Base-by-base conservation (phyloP, 2,888 invertebrate genomes). In the Brenthis hecate region DNA sequence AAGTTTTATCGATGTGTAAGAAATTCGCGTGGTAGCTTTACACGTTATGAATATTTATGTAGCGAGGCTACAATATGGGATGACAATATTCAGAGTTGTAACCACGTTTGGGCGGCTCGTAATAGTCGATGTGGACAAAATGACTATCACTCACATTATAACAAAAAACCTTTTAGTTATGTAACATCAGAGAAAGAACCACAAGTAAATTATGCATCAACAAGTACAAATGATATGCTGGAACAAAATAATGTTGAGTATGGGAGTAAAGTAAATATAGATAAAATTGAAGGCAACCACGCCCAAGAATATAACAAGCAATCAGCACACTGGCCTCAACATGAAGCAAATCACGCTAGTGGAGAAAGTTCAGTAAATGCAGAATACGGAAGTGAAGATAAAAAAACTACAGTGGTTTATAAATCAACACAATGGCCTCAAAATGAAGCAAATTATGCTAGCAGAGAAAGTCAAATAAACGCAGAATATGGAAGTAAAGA, bases 21-120 rank as follows among this genome's bases (percentile, higher is more conserved):
- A 57, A 94, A 94, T 79, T 94, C 94, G 36, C 87, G 93, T 57
- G 94, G 94, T 70, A 93, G 94, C 8, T 96, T 93, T 78, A 94
- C 92, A 62, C 95, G 94, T 85, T 96, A 95, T 78, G 95, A 96
- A 74, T 97, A 96, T 84, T 90, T 93, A 16, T 97, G 97, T 80
- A 95, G 95, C 32, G 94, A 95, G 62, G 95, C 95, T 60, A 97
- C 97, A 4, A 95, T 96, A 60, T 97, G 97, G 97, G 97, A 97
- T 86, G 94, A 95, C 69, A 91, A 93, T 36, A 84, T 94, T 71
- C 93, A 95, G 81, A 94, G 95, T 32, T 97, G 97, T 83, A 96
- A 97, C 84, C 94, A 96, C 82, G 93, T 94, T 51, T 94, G 94
- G 92, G 94, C 94, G 68, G 94, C 94, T 36, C 93, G 93, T 74